Conservation (phyloP, 2,113 vertebrate species). For the Chauna torquata region DNA sequence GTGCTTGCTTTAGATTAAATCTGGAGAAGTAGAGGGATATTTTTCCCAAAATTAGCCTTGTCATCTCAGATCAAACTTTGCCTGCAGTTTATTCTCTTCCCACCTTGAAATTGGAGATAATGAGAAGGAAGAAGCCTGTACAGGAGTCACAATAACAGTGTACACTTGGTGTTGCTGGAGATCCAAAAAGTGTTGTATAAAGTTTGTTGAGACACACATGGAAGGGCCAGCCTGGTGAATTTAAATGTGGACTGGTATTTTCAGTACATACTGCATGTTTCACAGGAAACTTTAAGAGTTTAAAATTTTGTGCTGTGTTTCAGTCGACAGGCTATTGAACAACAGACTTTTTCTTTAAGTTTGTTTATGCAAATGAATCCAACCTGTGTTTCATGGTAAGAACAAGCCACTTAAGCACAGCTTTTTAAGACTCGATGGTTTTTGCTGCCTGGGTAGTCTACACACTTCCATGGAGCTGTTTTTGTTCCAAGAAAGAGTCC, state of each 20-base stretch:
- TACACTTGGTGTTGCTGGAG: not conserved
- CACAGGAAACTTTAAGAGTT: not conserved
- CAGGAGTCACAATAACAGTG: not conserved
- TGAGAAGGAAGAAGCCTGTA: not conserved
- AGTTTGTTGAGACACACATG: rapidly evolving
- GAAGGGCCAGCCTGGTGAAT: not conserved
- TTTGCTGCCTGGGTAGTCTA: not conserved
- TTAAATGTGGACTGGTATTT: not conserved
- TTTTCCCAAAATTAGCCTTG: slow-evolving; percentile 21
- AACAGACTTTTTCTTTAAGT: not conserved
- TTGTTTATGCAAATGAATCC: not conserved
- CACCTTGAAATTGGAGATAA: slow-evolving; percentile 25
- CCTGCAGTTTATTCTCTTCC: not conserved
- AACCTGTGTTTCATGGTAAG: not conserved
- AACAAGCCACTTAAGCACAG: not conserved
- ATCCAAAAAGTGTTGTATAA: not conserved
- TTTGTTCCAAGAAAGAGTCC: not conserved
- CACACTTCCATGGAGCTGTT: not conserved
- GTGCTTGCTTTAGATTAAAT: slow-evolving; percentile 45
- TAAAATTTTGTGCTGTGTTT: not conserved
- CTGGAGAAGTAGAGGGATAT: slow-evolving; percentile 19
- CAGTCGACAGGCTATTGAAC: not conserved
- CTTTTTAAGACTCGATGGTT: not conserved
- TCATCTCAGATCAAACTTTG: slow-evolving; percentile 47
- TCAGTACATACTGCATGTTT: not conserved